Evolutionary conservation across 2,113 vertebrate species (phyloP), one percentile per base, ranked within the genome.

Genomic region (Illadopsis cleaveri): DNA sequence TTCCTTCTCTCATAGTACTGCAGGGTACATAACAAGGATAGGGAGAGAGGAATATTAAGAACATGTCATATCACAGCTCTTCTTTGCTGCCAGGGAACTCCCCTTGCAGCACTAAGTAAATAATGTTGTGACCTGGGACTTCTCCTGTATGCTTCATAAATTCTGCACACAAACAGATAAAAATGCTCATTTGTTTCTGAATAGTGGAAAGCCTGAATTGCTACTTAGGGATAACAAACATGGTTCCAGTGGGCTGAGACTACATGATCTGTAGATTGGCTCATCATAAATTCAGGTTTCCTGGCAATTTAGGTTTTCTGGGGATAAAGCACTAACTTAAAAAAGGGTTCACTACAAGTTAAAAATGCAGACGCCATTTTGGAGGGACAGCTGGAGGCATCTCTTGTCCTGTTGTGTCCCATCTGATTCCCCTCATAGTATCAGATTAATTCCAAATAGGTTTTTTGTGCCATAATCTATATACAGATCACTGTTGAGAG

Each of bases 111-210:
- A 62, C 23, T 82, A 62, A 78, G 31, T 75, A 89, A 91, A 65
- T 82, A 91, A 42, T 47, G 8, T 69, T 92, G 80, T 84, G 76
- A 80, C 17, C 72, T 60, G 60, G 82, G 86, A 93, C 31, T 87
- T 95, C 42, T 80, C 40, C 50, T 70, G 10, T 58, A 47, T 57
- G 60, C 78, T 82, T 96, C 82, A 58, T 51, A 69, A 87, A 82
- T 88, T 53, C 79, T 94, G 75, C 42, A 58, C 47, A 28, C 30
- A 70, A 79, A 64, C 71, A 85, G 93, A 92, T 94, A 90, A 95
- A 95, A 93, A 58, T n/a, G n/a, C 12, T 82, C n/a, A 61, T 94
- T 84, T 93, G 82, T 70, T 90, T 68, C 54, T 69, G 40, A 90
- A 35, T 61, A 86, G 50, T 66, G 91, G 77, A 64, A 89, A 87